Base-by-base conservation (phyloP, 1,140 invertebrate genomes). In the Globodera ellingtonae region DNA sequence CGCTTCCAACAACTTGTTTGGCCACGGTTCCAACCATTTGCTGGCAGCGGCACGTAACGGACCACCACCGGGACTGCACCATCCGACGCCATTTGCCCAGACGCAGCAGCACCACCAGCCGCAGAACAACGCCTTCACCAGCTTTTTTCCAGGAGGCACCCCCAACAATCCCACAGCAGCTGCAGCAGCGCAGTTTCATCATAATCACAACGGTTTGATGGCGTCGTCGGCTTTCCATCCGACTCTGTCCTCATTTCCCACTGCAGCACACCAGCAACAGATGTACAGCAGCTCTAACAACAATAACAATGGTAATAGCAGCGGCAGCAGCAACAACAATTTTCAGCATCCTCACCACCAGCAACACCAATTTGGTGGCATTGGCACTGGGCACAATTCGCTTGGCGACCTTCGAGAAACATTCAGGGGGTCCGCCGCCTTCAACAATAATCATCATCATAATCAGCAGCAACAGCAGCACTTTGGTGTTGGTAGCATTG, bases 401-500 rank as follows among this genome's bases (percentile, higher is more conserved):
- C 35, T 75, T 75, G 72, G 44, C 77, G 56, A 84, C 47, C 62
- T 52, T 69, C 50, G 73, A 50, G 52, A 70, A 65, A 74, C 75
- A 46, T 77, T 48, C 65, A 73, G n/a, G 48, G 48, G 78, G 76
- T 46, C 13, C 78, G 4, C 76, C 24, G 21, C 75, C 65, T 35
- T 52, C n/a, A 62, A 77, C 75, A 77, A 8, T 73, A 77, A 8
- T 73, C 21, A 62, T 15, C 74, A 77, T 3, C 46, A 44, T 2
- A 76, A 35, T 44, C 67, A 44, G 3, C 67, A 47, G 5, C 24
- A 47, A 18, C 46, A 47, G 67, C 67, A 35, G 1, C 46, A 15
- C 15, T 6, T 6, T 47, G 8, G 13, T 18, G 65, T 8, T 50
- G 56, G 56, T 7, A 21, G 75, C 77, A 15, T 13, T 62, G 56